phyloP scores from a whole-genome alignment of 2,797 vertebrate species.

The Ptychadena robeensis region DNA sequence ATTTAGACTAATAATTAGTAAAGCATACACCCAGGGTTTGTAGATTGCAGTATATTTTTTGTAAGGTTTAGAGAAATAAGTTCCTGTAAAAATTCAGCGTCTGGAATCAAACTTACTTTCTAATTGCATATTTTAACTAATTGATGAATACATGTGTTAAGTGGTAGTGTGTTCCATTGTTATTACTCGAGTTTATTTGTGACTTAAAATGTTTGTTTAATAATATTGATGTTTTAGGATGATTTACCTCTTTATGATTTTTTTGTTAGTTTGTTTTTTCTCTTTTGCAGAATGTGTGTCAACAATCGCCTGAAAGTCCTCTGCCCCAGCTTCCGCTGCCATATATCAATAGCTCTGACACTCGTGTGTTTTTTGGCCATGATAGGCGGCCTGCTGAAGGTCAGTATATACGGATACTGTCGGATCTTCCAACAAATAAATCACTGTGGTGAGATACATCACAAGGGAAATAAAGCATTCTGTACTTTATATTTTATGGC shows the following conservation, averaged over 20 bases:
- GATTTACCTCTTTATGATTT: neutral
- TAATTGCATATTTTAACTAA: too few relatives aligned
- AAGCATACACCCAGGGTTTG: too few relatives aligned
- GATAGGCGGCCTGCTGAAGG: constrained; percentile 92
- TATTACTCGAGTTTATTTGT: too few relatives aligned
- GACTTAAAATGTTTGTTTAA: neutral
- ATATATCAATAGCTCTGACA: constrained; percentile 88
- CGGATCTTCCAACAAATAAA: neutral
- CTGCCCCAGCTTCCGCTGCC: constrained; percentile 92
- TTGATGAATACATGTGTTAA: too few relatives aligned
- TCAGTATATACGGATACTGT: constrained; percentile 65
- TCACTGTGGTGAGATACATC: neutral
- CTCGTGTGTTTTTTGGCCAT: constrained; percentile 93
- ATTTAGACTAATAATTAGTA: too few relatives aligned
- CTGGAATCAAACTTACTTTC: too few relatives aligned
- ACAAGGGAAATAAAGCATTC: too few relatives aligned
- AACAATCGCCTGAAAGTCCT: constrained; percentile 74
- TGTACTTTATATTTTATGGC: too few relatives aligned
- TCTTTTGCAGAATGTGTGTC: constrained; percentile 80
- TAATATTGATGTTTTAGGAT: neutral
- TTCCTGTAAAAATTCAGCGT: too few relatives aligned
- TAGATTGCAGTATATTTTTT: too few relatives aligned
- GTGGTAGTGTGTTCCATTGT: too few relatives aligned
- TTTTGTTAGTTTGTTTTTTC: constrained; percentile 2
- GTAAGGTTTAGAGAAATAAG: too few relatives aligned